These are phyloP conservation scores for Aphidoletes aphidimyza DNA, from an alignment of 2,888 invertebrate species.

Conservation along the genomic window DNA sequence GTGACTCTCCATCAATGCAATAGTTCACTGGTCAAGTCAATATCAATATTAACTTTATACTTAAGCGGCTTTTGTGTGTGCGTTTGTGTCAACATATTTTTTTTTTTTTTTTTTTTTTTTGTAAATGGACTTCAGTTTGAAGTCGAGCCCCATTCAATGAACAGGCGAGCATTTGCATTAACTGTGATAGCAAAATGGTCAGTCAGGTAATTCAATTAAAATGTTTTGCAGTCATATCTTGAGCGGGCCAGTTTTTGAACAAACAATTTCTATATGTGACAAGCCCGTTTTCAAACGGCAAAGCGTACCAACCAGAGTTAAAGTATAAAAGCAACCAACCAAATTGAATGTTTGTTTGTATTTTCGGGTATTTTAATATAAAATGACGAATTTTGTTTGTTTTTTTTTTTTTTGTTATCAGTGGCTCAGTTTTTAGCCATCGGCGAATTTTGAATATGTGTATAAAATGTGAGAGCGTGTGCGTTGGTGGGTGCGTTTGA, in stretches of 20 bases:
- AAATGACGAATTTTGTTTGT: background rate
- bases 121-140: no score
- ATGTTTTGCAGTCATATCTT: background rate
- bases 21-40: no score
- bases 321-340: background rate
- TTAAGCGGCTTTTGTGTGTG: no score
- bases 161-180: background rate
- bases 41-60: no score
- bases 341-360: background rate
- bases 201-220: background rate
- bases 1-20: no score
- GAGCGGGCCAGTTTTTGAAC: background rate
- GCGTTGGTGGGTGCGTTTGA: no score
- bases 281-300: background rate
- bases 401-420: constrained; percentile 16
- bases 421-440: background rate
- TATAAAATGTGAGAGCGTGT: no score
- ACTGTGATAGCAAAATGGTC: background rate
- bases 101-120: no score
- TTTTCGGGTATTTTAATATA: constrained; percentile 23
- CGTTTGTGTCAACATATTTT: no score
- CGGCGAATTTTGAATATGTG: background rate
- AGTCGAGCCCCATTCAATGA: background rate
- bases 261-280: background rate
- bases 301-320: background rate